phyloP scores from a whole-genome alignment of 2,888 invertebrate species.

The Pherbina coryleti region DNA sequence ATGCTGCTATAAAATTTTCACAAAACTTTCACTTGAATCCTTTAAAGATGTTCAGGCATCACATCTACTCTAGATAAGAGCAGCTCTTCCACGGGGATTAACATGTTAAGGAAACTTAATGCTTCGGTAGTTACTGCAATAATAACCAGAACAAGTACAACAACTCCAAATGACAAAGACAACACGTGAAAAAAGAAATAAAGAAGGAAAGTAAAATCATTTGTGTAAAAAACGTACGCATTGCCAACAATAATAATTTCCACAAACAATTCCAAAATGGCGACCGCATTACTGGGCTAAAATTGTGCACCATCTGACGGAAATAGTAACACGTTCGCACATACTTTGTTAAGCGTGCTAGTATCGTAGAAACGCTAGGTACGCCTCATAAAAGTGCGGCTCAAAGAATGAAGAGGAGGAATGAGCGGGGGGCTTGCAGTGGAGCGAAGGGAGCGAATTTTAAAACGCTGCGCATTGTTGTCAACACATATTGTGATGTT shows the following conservation, averaged over 20 bases:
- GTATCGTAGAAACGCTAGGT: neutral
- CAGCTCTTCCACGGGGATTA: too few relatives aligned
- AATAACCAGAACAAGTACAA: too few relatives aligned
- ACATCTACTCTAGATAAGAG: too few relatives aligned
- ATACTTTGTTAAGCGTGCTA: slow-evolving; percentile 1
- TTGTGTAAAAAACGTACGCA: neutral
- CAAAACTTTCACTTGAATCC: too few relatives aligned
- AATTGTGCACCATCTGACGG: slow-evolving; percentile 18
- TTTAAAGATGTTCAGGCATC: too few relatives aligned
- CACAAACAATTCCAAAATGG: slow-evolving; percentile 12
- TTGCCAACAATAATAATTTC: neutral
- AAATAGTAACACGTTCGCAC: slow-evolving; percentile 26
- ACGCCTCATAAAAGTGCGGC: neutral
- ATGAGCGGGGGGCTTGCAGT: neutral
- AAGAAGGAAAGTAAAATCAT: too few relatives aligned
- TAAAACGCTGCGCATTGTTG: neutral
- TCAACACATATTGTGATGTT: neutral
- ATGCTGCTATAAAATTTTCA: too few relatives aligned
- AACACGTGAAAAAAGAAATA: too few relatives aligned
- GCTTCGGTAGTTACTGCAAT: too few relatives aligned
- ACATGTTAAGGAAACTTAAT: too few relatives aligned
- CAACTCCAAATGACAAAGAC: too few relatives aligned
- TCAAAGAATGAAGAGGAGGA: neutral
- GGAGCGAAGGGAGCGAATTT: neutral
- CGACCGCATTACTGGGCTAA: slow-evolving; percentile 24